Conservation (phyloP, 2,888 invertebrate species). For the Leptogaster cylindrica region DNA sequence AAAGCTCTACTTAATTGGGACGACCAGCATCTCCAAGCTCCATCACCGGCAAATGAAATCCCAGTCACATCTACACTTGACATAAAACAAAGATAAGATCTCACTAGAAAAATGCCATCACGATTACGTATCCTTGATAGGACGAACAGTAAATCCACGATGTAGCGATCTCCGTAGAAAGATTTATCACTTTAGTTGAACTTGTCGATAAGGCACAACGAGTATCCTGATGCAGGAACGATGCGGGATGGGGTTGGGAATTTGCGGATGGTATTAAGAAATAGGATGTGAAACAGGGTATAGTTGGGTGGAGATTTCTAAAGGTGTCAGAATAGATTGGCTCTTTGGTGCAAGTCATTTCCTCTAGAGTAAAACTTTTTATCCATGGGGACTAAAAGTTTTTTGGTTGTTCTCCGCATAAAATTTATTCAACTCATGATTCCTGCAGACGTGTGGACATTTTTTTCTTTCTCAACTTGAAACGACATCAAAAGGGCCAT, state of each 20-base stretch:
- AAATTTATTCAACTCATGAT: constrained; percentile 39
- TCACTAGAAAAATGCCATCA: constrained; percentile 11
- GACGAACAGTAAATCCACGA: constrained; percentile 3
- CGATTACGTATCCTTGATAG: constrained; percentile 14
- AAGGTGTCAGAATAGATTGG: constrained; percentile 26
- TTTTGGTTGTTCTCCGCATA: constrained; percentile 13
- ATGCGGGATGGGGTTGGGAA: too few relatives aligned
- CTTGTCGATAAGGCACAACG: constrained; percentile 12
- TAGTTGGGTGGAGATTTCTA: not conserved
- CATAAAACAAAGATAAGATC: constrained; percentile 33
- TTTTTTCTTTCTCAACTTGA: constrained; percentile 28
- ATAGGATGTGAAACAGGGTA: too few relatives aligned
- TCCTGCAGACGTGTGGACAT: constrained; percentile 35
- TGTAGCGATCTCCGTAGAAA: constrained; percentile 21
- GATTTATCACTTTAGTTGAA: constrained; percentile 24
- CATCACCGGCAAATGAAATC: constrained; percentile 1
- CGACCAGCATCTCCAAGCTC: not conserved
- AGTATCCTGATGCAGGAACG: not conserved
- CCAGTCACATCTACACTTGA: constrained; percentile 27
- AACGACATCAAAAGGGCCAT: constrained; percentile 5
- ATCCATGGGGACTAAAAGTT: constrained; percentile 3
- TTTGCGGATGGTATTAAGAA: too few relatives aligned
- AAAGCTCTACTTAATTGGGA: constrained; percentile 24
- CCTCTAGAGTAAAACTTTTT: constrained; percentile 7
- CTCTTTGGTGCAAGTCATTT: constrained; percentile 29